Conservation (phyloP, 1,140 invertebrate species). For the Saxidomus purpurata region DNA sequence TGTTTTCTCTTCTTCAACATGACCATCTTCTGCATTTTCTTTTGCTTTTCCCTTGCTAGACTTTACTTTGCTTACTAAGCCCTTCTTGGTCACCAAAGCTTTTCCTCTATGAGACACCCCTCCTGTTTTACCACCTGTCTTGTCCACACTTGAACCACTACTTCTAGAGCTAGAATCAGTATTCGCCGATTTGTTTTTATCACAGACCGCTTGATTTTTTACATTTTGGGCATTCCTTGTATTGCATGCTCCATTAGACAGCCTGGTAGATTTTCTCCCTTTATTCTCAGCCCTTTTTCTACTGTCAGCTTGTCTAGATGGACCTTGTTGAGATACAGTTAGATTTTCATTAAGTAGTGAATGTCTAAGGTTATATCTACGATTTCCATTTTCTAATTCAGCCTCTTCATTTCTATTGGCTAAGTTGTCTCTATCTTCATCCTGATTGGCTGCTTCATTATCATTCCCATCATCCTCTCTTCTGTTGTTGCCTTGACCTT, state of each 20-base stretch:
- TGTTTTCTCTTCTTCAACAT: background rate
- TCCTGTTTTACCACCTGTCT: background rate
- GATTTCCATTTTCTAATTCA: constrained; percentile 4
- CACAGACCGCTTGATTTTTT: background rate
- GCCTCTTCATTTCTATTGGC: constrained; percentile 34
- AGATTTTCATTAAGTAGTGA: background rate
- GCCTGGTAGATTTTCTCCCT: background rate
- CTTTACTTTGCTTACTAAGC: constrained; percentile 8
- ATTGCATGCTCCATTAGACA: background rate
- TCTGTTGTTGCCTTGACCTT: background rate
- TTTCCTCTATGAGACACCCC: constrained; percentile 14
- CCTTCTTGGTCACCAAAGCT: constrained; percentile 41
- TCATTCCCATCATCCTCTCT: constrained; percentile 6
- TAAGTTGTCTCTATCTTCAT: background rate
- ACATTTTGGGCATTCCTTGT: background rate
- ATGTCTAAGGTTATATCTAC: constrained; percentile 3
- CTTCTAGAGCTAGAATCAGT: background rate
- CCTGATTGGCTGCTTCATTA: constrained; percentile 9
- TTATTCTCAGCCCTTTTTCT: background rate
- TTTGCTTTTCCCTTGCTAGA: constrained; percentile 24
- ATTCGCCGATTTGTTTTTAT: background rate
- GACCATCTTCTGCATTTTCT: background rate
- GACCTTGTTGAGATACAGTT: background rate
- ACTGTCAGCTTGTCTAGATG: background rate
- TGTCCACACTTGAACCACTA: background rate